These are phyloP conservation scores for Lasiurus cinereus DNA, from an alignment of 2,113 vertebrate species.

Conservation along the genomic window DNA sequence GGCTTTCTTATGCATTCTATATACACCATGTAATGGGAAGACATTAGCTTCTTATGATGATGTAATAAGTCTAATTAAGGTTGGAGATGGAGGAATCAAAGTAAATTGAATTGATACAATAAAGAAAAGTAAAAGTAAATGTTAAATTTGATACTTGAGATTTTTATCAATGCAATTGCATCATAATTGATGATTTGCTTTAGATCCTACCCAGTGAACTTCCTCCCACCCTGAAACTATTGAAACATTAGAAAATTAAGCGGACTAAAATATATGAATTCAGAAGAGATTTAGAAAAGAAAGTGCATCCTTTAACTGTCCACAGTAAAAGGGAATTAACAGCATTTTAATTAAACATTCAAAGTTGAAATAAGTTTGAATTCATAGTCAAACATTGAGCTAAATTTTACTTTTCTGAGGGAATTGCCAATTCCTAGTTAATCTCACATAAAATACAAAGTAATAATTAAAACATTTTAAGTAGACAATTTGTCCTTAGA, in stretches of 20 bases:
- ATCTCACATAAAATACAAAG: conserved; percentile 25
- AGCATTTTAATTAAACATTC: conserved; percentile 29
- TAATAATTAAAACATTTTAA: not conserved
- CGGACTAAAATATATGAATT: not conserved
- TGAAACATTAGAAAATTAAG: not conserved
- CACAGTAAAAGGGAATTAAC: not conserved
- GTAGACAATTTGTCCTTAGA: not conserved
- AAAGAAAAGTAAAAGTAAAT: conserved; percentile 59
- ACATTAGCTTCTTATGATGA: conserved; percentile 47
- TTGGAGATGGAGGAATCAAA: conserved; percentile 45
- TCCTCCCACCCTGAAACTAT: not conserved
- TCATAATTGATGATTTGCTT: conserved; percentile 28
- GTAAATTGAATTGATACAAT: conserved; percentile 54
- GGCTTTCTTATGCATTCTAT: conserved; percentile 45
- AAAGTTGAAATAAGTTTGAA: conserved; percentile 32
- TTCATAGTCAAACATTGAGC: not conserved
- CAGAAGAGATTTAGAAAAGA: not conserved
- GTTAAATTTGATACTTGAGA: conserved; percentile 65
- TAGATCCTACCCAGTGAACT: not conserved
- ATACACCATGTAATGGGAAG: conserved; percentile 11
- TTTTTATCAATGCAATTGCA: conserved; percentile 54
- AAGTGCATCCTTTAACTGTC: not conserved
- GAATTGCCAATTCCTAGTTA: not conserved
- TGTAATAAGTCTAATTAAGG: conserved; percentile 45
- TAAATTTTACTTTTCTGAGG: conserved; percentile 27